Evolutionary conservation across 1,140 invertebrate genomes (phyloP).

Genomic region (Popillia japonica): DNA sequence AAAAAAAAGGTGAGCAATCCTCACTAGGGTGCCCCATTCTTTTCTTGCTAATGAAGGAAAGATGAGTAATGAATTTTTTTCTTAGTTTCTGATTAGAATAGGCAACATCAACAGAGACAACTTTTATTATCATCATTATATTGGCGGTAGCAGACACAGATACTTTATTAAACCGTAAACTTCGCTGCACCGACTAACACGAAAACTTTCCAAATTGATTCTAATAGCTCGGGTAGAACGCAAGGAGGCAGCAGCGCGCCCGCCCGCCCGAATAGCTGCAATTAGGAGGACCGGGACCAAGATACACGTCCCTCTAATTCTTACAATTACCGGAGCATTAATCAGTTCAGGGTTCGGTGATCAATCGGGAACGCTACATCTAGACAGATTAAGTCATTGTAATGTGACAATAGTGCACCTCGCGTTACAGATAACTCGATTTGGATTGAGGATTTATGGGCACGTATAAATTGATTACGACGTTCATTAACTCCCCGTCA

Average conservation of each 20-base stretch:
- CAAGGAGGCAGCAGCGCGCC: not conserved
- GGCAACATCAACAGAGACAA: no score
- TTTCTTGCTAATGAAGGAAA: not conserved
- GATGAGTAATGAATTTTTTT: no score
- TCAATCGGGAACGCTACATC: conserved; percentile 9
- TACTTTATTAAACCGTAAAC: conserved; percentile 12
- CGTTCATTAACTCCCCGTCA: conserved; percentile 22
- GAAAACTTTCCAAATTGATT: conserved; percentile 11
- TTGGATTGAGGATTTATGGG: conserved; percentile 28
- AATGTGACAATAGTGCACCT: conserved; percentile 24
- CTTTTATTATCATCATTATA: no score
- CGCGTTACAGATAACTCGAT: conserved; percentile 24
- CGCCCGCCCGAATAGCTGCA: not conserved
- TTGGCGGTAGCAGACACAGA: not conserved
- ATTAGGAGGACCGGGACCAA: conserved; percentile 1
- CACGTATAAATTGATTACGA: not conserved
- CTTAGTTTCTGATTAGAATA: no score
- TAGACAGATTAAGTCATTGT: conserved; percentile 34
- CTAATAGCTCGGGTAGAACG: conserved; percentile 1
- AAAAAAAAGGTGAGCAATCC: no score
- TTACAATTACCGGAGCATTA: conserved; percentile 5
- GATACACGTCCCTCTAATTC: conserved; percentile 9
- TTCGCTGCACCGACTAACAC: not conserved
- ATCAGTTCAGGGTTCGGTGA: conserved; percentile 9
- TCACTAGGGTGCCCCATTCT: no score